Evolutionary conservation across 2,888 invertebrate species (phyloP).

Genomic region (Caenorhabditis sp.): DNA sequence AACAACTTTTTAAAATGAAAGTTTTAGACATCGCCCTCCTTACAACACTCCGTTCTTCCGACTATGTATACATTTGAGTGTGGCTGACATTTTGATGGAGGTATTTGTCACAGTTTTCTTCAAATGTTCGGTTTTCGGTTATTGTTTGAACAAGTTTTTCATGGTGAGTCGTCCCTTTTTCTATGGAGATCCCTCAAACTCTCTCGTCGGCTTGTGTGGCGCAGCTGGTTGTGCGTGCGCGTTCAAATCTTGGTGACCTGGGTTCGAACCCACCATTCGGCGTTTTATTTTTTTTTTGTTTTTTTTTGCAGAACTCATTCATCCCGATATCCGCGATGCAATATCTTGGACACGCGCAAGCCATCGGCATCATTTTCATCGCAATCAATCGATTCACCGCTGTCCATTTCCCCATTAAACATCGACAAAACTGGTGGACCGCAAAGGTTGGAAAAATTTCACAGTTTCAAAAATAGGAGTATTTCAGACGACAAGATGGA

Average conservation of each 20-base stretch:
- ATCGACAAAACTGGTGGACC: slow-evolving; percentile 57
- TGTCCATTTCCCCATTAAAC: slow-evolving; percentile 54
- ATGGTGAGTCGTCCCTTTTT: neutral
- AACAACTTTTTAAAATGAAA: neutral
- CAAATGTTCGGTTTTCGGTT: slow-evolving; percentile 56
- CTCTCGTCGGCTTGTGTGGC: no score
- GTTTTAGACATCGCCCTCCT: slow-evolving; percentile 47
- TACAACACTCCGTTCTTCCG: slow-evolving; percentile 55
- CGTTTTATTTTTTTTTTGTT: no score
- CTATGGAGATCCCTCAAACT: no score
- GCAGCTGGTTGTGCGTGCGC: neutral
- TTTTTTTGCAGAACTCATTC: slow-evolving; percentile 22
- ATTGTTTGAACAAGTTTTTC: slow-evolving; percentile 46
- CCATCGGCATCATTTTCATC: slow-evolving; percentile 57
- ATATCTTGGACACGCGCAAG: slow-evolving; percentile 59
- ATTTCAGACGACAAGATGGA: slow-evolving; percentile 25
- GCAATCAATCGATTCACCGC: slow-evolving; percentile 58
- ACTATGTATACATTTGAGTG: slow-evolving; percentile 55
- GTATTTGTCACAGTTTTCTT: slow-evolving; percentile 54
- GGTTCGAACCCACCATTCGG: no score
- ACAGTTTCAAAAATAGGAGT: no score
- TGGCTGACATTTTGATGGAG: slow-evolving; percentile 57
- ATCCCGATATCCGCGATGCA: slow-evolving; percentile 54
- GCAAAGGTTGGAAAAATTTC: no score
- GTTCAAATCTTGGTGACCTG: no score